A percentile compares a stretch with the other conserved stretches of the same genome.
phyloP scores from a whole-genome alignment of 2,113 vertebrate species.

The Grus americana region DNA sequence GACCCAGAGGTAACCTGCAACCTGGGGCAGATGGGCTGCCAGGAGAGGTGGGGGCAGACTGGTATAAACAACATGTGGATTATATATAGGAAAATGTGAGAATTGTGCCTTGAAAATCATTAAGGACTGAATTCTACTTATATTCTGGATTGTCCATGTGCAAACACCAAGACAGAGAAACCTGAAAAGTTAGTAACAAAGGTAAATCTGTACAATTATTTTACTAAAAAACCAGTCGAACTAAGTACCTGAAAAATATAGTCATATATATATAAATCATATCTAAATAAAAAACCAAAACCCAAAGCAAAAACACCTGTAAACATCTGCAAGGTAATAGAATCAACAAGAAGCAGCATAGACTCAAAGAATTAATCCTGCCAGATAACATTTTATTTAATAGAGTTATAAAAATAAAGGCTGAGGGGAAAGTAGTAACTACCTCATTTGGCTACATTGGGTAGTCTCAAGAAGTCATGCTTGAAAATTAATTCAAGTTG shows the following conservation, averaged over 20 bases:
- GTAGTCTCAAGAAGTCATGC: background rate
- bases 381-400: background rate
- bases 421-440: background rate
- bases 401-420: background rate
- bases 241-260: background rate
- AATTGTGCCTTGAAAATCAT: background rate
- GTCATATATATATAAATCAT: background rate
- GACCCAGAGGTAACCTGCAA: background rate
- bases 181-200: background rate
- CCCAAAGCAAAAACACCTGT: background rate
- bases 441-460: background rate
- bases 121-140: background rate
- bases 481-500: background rate
- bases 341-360: background rate
- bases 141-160: background rate
- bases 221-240: background rate
- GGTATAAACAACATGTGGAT: background rate
- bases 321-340: background rate
- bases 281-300: background rate
- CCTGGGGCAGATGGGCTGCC: background rate
- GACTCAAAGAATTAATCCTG: background rate
- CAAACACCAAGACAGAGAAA: background rate
- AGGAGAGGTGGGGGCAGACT: background rate
- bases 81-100: background rate
- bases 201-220: background rate